Evolutionary conservation across 2,797 vertebrate genomes (phyloP).

Genomic region (Sebastes hopkinsi): DNA sequence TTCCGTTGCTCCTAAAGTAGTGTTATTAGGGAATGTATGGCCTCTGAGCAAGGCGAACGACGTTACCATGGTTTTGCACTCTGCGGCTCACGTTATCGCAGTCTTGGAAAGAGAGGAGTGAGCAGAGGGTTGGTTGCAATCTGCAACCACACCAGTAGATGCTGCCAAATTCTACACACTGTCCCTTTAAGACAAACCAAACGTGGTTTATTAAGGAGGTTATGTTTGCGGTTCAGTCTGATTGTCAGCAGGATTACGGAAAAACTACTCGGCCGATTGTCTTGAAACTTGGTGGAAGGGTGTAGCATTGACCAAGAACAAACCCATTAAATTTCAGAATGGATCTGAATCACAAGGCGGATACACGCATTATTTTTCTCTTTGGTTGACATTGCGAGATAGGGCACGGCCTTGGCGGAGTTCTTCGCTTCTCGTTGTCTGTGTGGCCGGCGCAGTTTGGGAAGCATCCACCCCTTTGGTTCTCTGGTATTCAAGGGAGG

Average conservation of each 20-base stretch:
- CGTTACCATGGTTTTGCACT: too few relatives aligned
- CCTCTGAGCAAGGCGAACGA: too few relatives aligned
- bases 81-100: too few relatives aligned
- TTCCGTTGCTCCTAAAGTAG: too few relatives aligned
- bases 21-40: too few relatives aligned
- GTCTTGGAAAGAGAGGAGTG: too few relatives aligned
- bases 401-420: background rate
- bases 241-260: background rate
- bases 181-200: background rate
- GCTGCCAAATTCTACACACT: too few relatives aligned
- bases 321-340: background rate
- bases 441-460: conserved; percentile 17
- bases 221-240: background rate
- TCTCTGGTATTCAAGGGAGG: conserved; percentile 29
- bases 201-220: background rate
- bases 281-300: background rate
- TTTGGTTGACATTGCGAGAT: background rate
- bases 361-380: background rate
- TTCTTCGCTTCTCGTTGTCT: background rate
- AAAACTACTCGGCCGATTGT: background rate
- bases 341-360: background rate
- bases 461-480: conserved; percentile 14
- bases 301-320: background rate
- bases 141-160: too few relatives aligned
- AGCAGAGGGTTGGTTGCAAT: too few relatives aligned